These are phyloP conservation scores for Temnothorax ravouxi DNA, from an alignment of 2,888 invertebrate genomes.

Conservation along the genomic window DNA sequence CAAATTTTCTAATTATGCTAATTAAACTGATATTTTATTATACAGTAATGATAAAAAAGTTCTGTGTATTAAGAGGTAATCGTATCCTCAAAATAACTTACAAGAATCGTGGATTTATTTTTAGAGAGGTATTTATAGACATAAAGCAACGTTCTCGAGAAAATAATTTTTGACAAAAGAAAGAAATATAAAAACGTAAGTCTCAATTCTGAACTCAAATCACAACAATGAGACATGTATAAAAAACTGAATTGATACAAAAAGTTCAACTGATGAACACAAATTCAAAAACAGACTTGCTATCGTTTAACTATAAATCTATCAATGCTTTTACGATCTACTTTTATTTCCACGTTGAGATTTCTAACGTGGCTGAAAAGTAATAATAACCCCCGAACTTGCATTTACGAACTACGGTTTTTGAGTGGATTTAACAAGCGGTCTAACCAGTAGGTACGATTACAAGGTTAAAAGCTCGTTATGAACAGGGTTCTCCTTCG, in stretches of 20 bases:
- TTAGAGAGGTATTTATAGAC: background rate
- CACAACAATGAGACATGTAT: background rate
- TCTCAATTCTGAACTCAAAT: background rate
- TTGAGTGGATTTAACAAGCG: conserved; percentile 22
- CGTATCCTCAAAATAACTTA: background rate
- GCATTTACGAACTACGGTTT: background rate
- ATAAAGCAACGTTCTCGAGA: background rate
- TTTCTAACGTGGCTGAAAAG: background rate
- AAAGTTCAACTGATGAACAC: too few species aligned
- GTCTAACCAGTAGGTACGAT: background rate
- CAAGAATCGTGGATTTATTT: background rate
- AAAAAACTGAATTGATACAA: too few species aligned
- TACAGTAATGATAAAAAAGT: background rate
- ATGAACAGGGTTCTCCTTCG: conserved; percentile 1
- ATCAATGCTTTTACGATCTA: background rate
- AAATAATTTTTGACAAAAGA: background rate
- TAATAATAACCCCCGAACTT: background rate
- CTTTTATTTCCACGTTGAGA: background rate
- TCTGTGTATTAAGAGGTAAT: background rate
- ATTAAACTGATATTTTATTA: background rate
- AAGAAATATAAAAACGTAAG: background rate
- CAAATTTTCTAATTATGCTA: background rate
- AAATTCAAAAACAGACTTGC: too few species aligned
- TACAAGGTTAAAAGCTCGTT: conserved; percentile 23
- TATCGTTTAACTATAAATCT: background rate